Evolutionary conservation across 2,797 vertebrate genomes (phyloP).

Genomic region (Pangasius krempfi): DNA sequence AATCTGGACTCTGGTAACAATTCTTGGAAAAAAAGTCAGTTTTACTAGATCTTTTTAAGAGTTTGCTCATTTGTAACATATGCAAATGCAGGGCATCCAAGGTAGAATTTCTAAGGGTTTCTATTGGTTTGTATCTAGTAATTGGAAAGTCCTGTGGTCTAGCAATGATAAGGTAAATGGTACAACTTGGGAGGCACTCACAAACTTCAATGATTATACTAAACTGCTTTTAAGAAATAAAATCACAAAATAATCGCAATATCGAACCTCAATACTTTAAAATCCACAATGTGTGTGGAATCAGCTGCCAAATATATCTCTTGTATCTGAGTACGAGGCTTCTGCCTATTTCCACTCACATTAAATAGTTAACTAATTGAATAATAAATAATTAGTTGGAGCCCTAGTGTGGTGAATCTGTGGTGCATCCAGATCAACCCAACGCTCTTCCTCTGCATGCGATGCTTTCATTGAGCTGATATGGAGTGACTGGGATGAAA

Average conservation of each 20-base stretch:
- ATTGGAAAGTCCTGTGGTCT: background rate
- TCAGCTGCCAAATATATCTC: background rate
- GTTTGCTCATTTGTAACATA: background rate
- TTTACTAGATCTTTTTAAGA: background rate
- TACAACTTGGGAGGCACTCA: background rate
- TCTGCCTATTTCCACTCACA: background rate
- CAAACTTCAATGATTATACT: background rate
- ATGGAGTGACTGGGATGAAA: slow-evolving; percentile 46
- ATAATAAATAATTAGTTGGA: slow-evolving; percentile 4
- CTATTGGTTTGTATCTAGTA: background rate
- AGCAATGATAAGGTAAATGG: background rate
- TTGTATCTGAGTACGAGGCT: background rate
- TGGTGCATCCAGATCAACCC: background rate
- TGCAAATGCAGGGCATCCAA: background rate
- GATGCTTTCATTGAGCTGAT: slow-evolving; percentile 34
- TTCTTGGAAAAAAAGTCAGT: background rate
- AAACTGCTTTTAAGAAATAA: background rate
- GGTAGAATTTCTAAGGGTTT: background rate
- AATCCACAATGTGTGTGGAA: too few relatives aligned
- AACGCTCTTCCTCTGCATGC: background rate
- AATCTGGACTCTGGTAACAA: background rate
- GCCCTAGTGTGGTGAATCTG: slow-evolving; percentile 7
- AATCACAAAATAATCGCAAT: background rate
- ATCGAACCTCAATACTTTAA: background rate
- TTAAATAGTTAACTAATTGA: background rate